phyloP scores from a whole-genome alignment of 2,888 invertebrate genomes.

The Norana najaformis region DNA sequence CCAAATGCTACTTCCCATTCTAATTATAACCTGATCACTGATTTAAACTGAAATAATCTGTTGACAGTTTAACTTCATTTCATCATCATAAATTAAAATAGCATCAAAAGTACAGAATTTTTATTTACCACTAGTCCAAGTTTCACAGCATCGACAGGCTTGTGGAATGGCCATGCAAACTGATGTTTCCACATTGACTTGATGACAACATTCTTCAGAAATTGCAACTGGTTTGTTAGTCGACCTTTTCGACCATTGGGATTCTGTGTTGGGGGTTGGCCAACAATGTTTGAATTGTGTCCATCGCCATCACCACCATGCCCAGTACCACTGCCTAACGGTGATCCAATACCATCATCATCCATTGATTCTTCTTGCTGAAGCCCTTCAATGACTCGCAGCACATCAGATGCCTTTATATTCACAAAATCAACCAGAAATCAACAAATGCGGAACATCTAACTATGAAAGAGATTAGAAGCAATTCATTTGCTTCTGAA shows the following conservation, averaged over 20 bases:
- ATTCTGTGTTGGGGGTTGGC: background rate
- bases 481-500: constrained; percentile 17
- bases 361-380: constrained; percentile 7
- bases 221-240: constrained; percentile 88
- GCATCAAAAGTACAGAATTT: background rate
- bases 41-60: too few species aligned
- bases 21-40: too few species aligned
- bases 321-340: background rate
- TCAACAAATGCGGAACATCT: background rate
- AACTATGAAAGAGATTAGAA: too few species aligned
- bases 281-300: background rate
- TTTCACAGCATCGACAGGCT: constrained; percentile 94
- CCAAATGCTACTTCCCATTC: too few species aligned
- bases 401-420: background rate
- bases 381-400: background rate
- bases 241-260: constrained; percentile 29
- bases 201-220: constrained; percentile 88
- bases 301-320: constrained; percentile 10
- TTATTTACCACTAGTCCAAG: constrained; percentile 84
- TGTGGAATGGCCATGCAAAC: constrained; percentile 98
- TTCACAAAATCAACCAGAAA: background rate
- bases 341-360: constrained; percentile 10
- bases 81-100: too few species aligned
- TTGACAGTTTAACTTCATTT: too few species aligned
- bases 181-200: constrained; percentile 97